Evolutionary conservation across 1,140 invertebrate genomes (phyloP), one percentile per base, ranked within the genome.

Genomic region (Nephila pilipes): DNA sequence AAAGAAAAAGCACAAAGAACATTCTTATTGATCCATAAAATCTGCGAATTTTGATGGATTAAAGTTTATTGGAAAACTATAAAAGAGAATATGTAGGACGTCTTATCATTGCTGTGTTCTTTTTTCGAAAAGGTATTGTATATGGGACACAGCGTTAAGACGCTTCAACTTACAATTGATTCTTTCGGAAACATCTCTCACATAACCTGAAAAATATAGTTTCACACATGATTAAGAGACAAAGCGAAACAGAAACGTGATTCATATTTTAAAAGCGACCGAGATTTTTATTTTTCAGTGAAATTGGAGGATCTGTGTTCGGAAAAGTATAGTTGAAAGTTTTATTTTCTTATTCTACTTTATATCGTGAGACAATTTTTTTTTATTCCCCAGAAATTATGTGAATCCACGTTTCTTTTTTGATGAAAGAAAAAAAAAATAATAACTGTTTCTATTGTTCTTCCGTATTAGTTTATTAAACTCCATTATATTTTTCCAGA

Each of bases 141-240:
- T 75, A 32, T 75, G 18, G 69, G 29, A 2, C 29, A 75, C 25
- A 75, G 18, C 29, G 10, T 10, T 12, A 36, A 25, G 32, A 16
- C 69, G 8, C 25, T 29, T 46, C 38, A 83, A 83, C 38, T 6
- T 12, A 83, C 80, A 83, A 83, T 55, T 54, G 80, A 83, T 25
- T 75, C 32, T n/a, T 75, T 29, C 1, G 54, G 25, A 75, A 55
- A 12, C 10, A 32, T 36, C 3, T 2, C 14, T 25, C 22, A 12
- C n/a, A 10, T 83, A 54, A 75, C 69, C 29, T 32, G 32, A 36
- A 83, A 55, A 83, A 83, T 16, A 1, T 54, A 46, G 38, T 54
- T 55, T 83, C 38, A 55, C 80, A 83, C 38, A n/a, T 83, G 46
- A 83, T 55, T 55, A 25, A n/a, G 38, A 54, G 16, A 83, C 38